These are phyloP conservation scores for Catharus ustulatus DNA, from an alignment of 2,797 vertebrate species.

Conservation along the genomic window DNA sequence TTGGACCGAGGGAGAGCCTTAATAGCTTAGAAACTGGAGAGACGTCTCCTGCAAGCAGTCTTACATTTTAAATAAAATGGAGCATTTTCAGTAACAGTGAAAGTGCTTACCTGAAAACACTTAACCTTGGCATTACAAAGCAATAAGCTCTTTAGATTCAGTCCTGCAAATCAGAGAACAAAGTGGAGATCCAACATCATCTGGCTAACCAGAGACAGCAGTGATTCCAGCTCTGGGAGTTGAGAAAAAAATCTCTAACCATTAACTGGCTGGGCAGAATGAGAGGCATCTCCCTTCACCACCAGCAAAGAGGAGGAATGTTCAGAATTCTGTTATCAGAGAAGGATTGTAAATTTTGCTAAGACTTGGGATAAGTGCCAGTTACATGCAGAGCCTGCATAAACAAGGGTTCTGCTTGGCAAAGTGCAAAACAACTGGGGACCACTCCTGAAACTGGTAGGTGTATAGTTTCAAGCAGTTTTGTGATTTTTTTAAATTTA, in stretches of 20 bases:
- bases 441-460: neutral
- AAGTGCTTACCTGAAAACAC: neutral
- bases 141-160: neutral
- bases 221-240: neutral
- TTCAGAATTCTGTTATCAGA: slow-evolving; percentile 38
- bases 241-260: neutral
- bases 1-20: neutral
- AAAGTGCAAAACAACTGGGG: neutral
- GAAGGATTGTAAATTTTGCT: neutral
- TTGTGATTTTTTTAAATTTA: neutral
- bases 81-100: neutral
- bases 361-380: neutral
- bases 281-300: neutral
- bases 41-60: neutral
- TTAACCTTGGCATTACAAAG: slow-evolving; percentile 7
- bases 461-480: neutral
- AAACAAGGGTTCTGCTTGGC: neutral
- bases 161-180: neutral
- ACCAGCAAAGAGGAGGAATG: neutral
- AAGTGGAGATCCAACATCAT: neutral
- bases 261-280: neutral
- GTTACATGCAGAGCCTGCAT: neutral
- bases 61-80: neutral
- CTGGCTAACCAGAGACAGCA: neutral
- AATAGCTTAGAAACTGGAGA: neutral